Evolutionary conservation across 2,888 invertebrate genomes (phyloP), one percentile per base, ranked within the genome.

Genomic region (Leptogaster cylindrica): DNA sequence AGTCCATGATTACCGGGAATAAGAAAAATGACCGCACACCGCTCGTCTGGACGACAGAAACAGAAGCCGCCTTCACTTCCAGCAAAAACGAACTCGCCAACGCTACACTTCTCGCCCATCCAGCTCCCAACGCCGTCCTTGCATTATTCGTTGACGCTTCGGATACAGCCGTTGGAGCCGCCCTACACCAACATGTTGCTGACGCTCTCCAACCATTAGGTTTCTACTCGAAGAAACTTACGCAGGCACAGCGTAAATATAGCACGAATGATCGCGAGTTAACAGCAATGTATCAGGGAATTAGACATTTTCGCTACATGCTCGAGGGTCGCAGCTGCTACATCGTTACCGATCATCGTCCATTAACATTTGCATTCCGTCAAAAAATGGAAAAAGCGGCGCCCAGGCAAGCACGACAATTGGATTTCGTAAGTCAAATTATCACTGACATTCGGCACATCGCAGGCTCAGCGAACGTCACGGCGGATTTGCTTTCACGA

Each of bases 201-300:
- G n/a, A n/a, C n/a, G n/a, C n/a, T n/a, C n/a, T n/a, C n/a, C n/a
- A 77, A 1, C 77, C 77, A 0, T 78, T 72, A 44, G 69, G 70
- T 8, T 31, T 69, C 8, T n/a, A n/a, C n/a, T n/a, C n/a, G n/a
- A n/a, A n/a, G n/a, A n/a, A n/a, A n/a, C n/a, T n/a, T n/a, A n/a
- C 31, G 6, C 5, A 31, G 8, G 31, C 31, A 5, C 31, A 31
- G 8, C 31, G 5, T 31, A 5, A 8, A 5, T 7, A 31, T 8
- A 31, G 31, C 31, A 31, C 31, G 31, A 7, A 31, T 31, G 31
- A 31, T 2, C 70, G 50, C 14, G 67, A 72, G 16, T 69, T 71
- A 27, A 58, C 14, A 10, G 58, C 28, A n/a, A 71, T 70, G 69
- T 67, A 68, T 23, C 67, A 67, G 12, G 69, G 69, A 2, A 41